A percentile compares a stretch with the other conserved stretches of the same genome.
Conservation (phyloP, 2,797 vertebrate species). For the Nannoperca obscura region DNA sequence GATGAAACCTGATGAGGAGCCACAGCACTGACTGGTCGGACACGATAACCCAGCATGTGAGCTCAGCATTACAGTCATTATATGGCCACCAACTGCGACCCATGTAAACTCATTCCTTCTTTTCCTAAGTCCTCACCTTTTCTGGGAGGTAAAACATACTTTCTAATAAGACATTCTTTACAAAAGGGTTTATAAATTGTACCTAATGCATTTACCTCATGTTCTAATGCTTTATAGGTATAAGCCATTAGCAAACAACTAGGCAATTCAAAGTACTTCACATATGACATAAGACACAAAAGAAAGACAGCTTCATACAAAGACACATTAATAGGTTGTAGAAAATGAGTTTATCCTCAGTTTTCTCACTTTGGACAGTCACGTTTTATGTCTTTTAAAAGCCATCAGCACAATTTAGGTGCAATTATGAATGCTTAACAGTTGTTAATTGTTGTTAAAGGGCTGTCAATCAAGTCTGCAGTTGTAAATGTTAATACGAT, state of each 20-base stretch:
- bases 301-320: background rate
- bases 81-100: slow-evolving; percentile 34
- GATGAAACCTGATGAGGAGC: slow-evolving; percentile 58
- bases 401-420: background rate
- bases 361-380: background rate
- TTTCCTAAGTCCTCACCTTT: slow-evolving; percentile 18
- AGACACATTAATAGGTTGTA: background rate
- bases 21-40: slow-evolving; percentile 39
- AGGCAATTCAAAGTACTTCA: background rate
- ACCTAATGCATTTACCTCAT: background rate
- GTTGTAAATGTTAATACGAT: slow-evolving; percentile 33
- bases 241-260: background rate
- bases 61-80: slow-evolving; percentile 48
- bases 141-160: background rate
- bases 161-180: slow-evolving; percentile 10
- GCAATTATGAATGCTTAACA: slow-evolving; percentile 14
- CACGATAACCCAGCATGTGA: slow-evolving; percentile 62
- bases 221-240: background rate
- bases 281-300: background rate
- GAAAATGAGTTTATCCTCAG: background rate
- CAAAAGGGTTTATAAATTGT: background rate
- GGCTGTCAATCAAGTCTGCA: slow-evolving; percentile 15
- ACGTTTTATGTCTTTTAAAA: background rate
- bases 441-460: slow-evolving; percentile 10
- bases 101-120: slow-evolving; percentile 24